Percentiles rank a stretch among this genome's conserved stretches.
Evolutionary conservation across 2,888 invertebrate species (phyloP).

Genomic region (Ichneumoninae sp.): DNA sequence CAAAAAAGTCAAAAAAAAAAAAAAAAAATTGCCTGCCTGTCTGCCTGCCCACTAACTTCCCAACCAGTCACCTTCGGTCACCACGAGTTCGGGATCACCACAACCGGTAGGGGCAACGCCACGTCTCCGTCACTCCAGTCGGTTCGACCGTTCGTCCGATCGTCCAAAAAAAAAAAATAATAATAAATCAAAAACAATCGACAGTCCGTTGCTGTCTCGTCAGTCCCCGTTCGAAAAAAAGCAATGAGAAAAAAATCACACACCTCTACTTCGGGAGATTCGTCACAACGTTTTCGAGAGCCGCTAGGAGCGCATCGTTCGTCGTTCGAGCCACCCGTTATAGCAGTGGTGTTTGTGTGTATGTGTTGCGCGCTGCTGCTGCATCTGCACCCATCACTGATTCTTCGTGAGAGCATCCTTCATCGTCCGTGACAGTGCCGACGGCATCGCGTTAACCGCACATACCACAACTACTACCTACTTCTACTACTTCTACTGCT

Average conservation of each 20-base stretch:
- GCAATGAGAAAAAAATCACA: conserved; percentile 27
- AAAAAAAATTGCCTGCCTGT: conserved; percentile 79
- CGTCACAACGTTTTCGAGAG: conserved; percentile 67
- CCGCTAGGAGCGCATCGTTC: conserved; percentile 64
- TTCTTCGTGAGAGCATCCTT: conserved; percentile 59
- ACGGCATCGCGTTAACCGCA: conserved; percentile 60
- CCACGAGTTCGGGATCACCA: conserved; percentile 78
- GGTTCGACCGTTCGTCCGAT: conserved; percentile 76
- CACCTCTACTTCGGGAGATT: conserved; percentile 65
- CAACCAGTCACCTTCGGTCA: conserved; percentile 84
- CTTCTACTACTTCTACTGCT: conserved; percentile 78
- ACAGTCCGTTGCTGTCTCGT: conserved; percentile 80
- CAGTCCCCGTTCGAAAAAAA: conserved; percentile 66
- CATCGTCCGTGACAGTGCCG: conserved; percentile 57
- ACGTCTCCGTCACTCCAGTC: conserved; percentile 73
- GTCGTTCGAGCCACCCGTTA: conserved; percentile 65
- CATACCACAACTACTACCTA: conserved; percentile 69
- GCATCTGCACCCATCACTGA: conserved; percentile 55
- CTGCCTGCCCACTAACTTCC: conserved; percentile 83
- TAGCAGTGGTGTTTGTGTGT: conserved; percentile 66
- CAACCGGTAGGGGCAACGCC: conserved; percentile 72
- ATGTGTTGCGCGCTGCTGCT: conserved; percentile 45
- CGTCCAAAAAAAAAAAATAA: conserved; percentile 41
- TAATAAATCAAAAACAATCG: conserved; percentile 69
- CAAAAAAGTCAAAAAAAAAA: conserved; percentile 72